phyloP scores from a whole-genome alignment of 2,797 vertebrate genomes.

The Vireo griseus region DNA sequence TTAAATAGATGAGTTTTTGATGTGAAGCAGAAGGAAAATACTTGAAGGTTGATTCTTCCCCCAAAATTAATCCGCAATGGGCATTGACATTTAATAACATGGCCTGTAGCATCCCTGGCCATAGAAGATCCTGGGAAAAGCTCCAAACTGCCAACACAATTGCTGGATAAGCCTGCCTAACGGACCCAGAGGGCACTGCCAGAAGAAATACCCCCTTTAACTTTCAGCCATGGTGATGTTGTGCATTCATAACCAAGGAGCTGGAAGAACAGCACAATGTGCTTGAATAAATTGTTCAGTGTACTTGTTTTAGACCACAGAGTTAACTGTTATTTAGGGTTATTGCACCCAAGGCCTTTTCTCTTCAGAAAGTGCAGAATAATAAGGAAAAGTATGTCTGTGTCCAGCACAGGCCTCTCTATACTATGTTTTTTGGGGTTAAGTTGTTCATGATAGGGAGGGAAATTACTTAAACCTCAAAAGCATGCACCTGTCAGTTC shows the following conservation, averaged over 20 bases:
- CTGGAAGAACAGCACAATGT: neutral
- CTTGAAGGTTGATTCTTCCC: neutral
- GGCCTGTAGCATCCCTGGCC: constrained; percentile 40
- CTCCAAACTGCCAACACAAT: constrained; percentile 39
- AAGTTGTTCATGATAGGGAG: neutral
- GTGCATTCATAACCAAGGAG: constrained; percentile 22
- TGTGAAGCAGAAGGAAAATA: neutral
- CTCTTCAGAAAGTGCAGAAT: neutral
- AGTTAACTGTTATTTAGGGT: neutral
- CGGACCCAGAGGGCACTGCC: constrained; percentile 21
- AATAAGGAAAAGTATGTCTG: neutral
- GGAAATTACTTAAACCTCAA: neutral
- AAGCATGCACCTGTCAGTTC: neutral
- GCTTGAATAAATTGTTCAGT: constrained; percentile 12
- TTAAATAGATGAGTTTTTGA: neutral
- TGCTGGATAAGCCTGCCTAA: constrained; percentile 11
- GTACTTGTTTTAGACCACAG: neutral
- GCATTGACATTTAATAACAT: constrained; percentile 65
- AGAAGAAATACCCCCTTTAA: constrained; percentile 21
- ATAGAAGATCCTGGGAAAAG: constrained; percentile 46
- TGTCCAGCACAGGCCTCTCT: neutral
- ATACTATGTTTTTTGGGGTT: neutral
- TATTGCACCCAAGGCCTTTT: neutral
- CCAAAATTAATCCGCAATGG: constrained; percentile 17
- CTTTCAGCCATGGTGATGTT: neutral